Base-by-base conservation (phyloP, 1,140 invertebrate genomes). In the Achatina immaculata region DNA sequence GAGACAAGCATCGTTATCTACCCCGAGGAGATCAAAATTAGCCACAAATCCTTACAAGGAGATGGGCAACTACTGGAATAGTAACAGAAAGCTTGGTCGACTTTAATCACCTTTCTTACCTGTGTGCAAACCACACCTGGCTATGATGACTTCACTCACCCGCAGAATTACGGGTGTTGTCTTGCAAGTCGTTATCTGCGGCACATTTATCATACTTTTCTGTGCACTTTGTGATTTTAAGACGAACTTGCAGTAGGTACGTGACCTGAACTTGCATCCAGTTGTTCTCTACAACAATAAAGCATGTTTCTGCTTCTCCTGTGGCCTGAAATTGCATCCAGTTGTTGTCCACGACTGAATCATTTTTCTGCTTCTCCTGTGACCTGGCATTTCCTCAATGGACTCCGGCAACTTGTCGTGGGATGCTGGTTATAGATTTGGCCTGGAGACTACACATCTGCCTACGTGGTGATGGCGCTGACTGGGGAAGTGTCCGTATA, bases 361-460 rank as follows among this genome's bases (percentile, higher is more conserved):
- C 91, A 92, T 78, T 42, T 89, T 28, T 71, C 93, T 31, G 92
- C 92, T 42, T 91, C 90, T 77, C 92, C 92, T 7, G 88, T 93
- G 65, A 85, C 89, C 11, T 93, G 90, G 84, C 93, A 94, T 83
- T 89, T 91, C 77, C 78, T 89, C 24, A 93, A 93, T 86, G 93
- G 93, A 51, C 87, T 93, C 65, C 85, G 93, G 43, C 93, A 94
- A 89, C 86, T 94, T 84, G 92, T 92, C n/a, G n/a, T n/a, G n/a
- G n/a, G n/a, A n/a, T n/a, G n/a, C n/a, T n/a, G n/a, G n/a, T n/a
- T n/a, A n/a, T n/a, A n/a, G n/a, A n/a, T n/a, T n/a, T n/a, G n/a
- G n/a, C n/a, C n/a, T n/a, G n/a, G n/a, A n/a, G n/a, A n/a, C n/a
- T n/a, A n/a, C n/a, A n/a, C n/a, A n/a, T n/a, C n/a, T n/a, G n/a